Percentiles rank a stretch among this genome's conserved stretches.
Evolutionary conservation across 2,888 invertebrate genomes (phyloP).

Genomic region (Siphonodentalium dalli): DNA sequence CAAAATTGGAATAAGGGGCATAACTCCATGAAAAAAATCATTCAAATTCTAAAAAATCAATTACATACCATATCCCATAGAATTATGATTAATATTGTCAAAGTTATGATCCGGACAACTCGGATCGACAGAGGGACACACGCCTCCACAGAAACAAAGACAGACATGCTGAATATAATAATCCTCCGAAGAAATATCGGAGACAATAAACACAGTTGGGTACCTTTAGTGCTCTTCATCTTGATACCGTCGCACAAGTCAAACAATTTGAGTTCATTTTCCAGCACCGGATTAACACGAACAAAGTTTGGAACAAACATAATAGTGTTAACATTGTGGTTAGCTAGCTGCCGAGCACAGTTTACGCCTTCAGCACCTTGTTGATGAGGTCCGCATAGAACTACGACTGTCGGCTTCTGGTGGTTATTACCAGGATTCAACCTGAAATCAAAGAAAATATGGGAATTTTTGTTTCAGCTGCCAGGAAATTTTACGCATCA

Average conservation of each 20-base stretch:
- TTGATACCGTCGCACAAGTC: slow-evolving; percentile 70
- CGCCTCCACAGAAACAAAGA: too few relatives aligned
- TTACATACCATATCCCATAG: too few relatives aligned
- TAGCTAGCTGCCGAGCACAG: slow-evolving; percentile 77
- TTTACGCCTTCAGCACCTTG: slow-evolving; percentile 75
- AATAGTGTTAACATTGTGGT: slow-evolving; percentile 80
- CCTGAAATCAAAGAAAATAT: slow-evolving; percentile 59
- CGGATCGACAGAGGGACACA: too few relatives aligned
- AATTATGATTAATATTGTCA: too few relatives aligned
- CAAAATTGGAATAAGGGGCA: too few relatives aligned
- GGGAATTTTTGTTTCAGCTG: not conserved
- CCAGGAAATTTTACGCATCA: not conserved
- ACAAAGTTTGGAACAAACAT: slow-evolving; percentile 69
- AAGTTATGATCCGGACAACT: too few relatives aligned
- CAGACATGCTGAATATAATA: too few relatives aligned
- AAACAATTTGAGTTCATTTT: slow-evolving; percentile 74
- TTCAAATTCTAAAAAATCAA: too few relatives aligned
- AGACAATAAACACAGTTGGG: too few relatives aligned
- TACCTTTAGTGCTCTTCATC: slow-evolving; percentile 55
- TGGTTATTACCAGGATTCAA: slow-evolving; percentile 86
- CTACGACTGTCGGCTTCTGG: slow-evolving; percentile 83
- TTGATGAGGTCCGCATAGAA: slow-evolving; percentile 76
- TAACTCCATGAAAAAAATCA: too few relatives aligned
- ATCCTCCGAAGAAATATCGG: too few relatives aligned
- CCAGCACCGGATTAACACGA: slow-evolving; percentile 61